A percentile compares a stretch with the other conserved stretches of the same genome.
Evolutionary conservation across 2,113 vertebrate genomes (phyloP).

Genomic region (Rafetus swinhoei): DNA sequence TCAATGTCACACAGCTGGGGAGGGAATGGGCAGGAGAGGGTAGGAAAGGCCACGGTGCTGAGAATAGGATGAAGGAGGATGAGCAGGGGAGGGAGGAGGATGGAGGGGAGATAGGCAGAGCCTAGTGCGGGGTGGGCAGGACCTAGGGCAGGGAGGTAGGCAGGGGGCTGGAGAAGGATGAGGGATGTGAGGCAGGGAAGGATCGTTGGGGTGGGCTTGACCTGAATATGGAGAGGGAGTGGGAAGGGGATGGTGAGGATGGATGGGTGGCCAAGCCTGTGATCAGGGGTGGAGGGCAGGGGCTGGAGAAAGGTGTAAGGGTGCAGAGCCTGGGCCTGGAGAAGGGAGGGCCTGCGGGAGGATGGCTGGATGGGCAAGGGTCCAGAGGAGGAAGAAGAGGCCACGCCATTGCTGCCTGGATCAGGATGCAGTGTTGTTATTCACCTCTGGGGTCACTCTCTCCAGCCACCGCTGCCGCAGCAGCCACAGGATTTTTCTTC

Average conservation of each 20-base stretch:
- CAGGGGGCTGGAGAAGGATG: background rate
- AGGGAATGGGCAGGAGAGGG: background rate
- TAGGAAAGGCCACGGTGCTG: background rate
- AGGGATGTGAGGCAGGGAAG: background rate
- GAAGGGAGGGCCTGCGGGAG: too few species aligned
- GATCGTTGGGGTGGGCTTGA: background rate
- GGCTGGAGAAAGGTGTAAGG: background rate
- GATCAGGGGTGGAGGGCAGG: background rate
- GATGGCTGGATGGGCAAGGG: background rate
- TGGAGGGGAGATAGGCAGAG: background rate
- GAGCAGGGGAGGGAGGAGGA: background rate
- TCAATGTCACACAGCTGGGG: background rate
- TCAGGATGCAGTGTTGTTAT: background rate
- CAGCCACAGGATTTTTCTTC: constrained; percentile 42
- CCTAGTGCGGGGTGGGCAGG: background rate
- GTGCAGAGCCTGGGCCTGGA: background rate
- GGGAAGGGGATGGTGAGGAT: background rate
- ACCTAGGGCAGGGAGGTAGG: background rate
- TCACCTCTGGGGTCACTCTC: background rate
- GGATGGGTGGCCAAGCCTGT: background rate
- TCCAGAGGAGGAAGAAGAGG: background rate
- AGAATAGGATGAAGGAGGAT: background rate
- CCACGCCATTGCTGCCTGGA: background rate
- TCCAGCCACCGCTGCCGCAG: background rate
- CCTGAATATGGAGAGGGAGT: background rate